Evolutionary conservation across 2,888 invertebrate species (phyloP).

Genomic region (Hirudinaria manillensis): DNA sequence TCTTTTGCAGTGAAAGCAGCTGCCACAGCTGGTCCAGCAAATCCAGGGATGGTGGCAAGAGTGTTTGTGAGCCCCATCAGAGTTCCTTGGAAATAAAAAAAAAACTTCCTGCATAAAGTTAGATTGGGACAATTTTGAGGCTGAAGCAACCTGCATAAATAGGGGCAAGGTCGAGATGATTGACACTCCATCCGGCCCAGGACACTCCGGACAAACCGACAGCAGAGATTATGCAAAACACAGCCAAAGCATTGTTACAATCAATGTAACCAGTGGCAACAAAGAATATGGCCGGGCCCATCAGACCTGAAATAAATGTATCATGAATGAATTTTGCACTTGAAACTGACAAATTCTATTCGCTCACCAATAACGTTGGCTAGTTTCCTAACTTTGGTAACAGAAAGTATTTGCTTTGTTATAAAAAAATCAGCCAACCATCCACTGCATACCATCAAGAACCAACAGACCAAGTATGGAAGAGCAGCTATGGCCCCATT

Average conservation of each 20-base stretch:
- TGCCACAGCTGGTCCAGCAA: constrained; percentile 49
- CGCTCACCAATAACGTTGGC: constrained; percentile 61
- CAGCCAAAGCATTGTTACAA: constrained; percentile 40
- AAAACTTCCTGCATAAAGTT: neutral
- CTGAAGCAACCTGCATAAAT: constrained; percentile 42
- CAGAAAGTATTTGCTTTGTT: constrained; percentile 39
- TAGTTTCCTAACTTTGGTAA: constrained; percentile 59
- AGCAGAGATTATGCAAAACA: constrained; percentile 41
- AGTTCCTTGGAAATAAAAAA: constrained; percentile 33
- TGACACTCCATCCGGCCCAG: constrained; percentile 45
- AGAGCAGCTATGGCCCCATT: constrained; percentile 78
- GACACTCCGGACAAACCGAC: constrained; percentile 42
- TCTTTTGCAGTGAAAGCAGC: constrained; percentile 44
- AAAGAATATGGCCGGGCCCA: constrained; percentile 77
- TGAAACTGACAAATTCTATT: neutral
- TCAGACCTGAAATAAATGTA: constrained; percentile 56
- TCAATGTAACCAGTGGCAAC: constrained; percentile 67
- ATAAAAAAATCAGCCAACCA: constrained; percentile 75
- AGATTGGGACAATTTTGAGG: too few species aligned
- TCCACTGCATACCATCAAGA: constrained; percentile 73
- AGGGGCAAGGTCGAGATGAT: constrained; percentile 50
- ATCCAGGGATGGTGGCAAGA: constrained; percentile 68
- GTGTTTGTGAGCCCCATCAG: constrained; percentile 41
- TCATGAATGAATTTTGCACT: neutral
- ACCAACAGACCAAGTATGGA: constrained; percentile 80